Evolutionary conservation across 2,888 invertebrate genomes (phyloP).

Genomic region (Agrenia bidenticulata): DNA sequence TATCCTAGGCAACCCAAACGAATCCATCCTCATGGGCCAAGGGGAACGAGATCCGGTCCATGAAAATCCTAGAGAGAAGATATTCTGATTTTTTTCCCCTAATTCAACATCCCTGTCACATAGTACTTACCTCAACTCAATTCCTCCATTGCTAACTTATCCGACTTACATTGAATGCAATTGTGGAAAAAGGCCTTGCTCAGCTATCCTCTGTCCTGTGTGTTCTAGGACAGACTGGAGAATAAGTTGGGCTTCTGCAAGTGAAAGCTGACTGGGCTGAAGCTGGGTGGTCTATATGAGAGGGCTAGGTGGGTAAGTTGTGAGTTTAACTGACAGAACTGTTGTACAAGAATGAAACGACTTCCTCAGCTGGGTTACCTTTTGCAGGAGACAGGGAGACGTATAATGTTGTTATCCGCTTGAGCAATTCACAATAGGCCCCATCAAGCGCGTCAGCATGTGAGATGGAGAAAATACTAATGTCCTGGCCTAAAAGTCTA

Average conservation of each 20-base stretch:
- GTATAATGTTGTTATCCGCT: conserved; percentile 17
- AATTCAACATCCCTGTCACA: conserved; percentile 14
- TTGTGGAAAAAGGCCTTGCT: no score
- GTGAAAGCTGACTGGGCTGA: not conserved
- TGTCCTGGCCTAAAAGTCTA: not conserved
- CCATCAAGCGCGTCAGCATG: conserved; percentile 21
- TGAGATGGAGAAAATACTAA: conserved; percentile 15
- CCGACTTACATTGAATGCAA: not conserved
- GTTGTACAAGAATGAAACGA: not conserved
- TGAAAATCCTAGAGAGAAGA: not conserved
- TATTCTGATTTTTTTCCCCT: not conserved
- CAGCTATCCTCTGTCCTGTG: no score
- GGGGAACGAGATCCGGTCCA: conserved; percentile 11
- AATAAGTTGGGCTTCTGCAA: no score
- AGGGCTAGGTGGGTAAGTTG: not conserved
- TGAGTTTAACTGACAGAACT: conserved; percentile 1
- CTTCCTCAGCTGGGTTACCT: conserved; percentile 15
- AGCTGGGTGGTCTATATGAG: not conserved
- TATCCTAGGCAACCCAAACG: not conserved
- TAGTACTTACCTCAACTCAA: conserved; percentile 18
- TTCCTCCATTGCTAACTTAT: not conserved
- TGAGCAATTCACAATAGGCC: conserved; percentile 18
- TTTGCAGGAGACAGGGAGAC: conserved; percentile 11
- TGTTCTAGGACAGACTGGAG: no score
- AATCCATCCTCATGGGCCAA: not conserved